A percentile compares a stretch with the other conserved stretches of the same genome.
phyloP scores from a whole-genome alignment of 1,140 invertebrate genomes.

The Aphidius gifuensis region DNA sequence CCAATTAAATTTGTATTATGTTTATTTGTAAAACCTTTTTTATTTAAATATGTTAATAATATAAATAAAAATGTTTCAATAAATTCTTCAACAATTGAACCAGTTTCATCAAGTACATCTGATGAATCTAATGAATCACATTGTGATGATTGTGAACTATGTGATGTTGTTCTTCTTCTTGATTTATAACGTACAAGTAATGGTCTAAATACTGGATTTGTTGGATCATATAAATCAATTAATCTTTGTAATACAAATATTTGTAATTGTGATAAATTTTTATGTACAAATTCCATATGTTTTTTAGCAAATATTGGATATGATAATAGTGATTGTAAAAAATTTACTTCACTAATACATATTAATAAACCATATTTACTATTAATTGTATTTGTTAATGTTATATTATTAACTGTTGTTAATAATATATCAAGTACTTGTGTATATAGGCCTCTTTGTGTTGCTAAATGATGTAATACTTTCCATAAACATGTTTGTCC shows the following conservation, averaged over 20 bases:
- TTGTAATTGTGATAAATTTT: conserved; percentile 43
- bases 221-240: conserved; percentile 55
- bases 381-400: conserved; percentile 35
- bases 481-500: conserved; percentile 64
- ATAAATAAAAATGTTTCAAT: conserved; percentile 50
- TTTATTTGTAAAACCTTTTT: conserved; percentile 32
- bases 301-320: conserved; percentile 46
- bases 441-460: conserved; percentile 58
- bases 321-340: conserved; percentile 52
- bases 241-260: conserved; percentile 53
- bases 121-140: conserved; percentile 48
- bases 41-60: conserved; percentile 46
- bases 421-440: conserved; percentile 58
- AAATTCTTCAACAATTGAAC: conserved; percentile 45
- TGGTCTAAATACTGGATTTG: conserved; percentile 53
- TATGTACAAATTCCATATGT: conserved; percentile 48
- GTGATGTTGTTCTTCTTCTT: conserved; percentile 43
- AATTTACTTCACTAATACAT: conserved; percentile 51
- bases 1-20: conserved; percentile 36
- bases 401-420: conserved; percentile 39
- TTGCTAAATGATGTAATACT: conserved; percentile 60
- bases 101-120: conserved; percentile 45
- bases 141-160: conserved; percentile 49
- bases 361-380: conserved; percentile 52
- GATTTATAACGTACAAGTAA: conserved; percentile 43